Percentiles rank a stretch among this genome's conserved stretches.
Evolutionary conservation across 2,797 vertebrate species (phyloP).

Genomic region (Nyctalus aviator): DNA sequence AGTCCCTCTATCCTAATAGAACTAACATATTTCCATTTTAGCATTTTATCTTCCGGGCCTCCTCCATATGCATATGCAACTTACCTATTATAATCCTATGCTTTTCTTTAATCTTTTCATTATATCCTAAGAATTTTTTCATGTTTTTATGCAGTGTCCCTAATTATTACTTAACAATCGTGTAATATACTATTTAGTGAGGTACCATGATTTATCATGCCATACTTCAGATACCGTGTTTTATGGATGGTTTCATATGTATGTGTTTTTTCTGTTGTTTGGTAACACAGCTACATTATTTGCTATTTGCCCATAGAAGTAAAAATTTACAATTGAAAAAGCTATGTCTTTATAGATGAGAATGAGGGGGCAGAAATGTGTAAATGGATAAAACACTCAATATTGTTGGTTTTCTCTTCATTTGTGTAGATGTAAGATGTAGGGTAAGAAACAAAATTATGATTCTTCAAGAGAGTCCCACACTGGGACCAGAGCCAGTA

Average conservation of each 20-base stretch:
- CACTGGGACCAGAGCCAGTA: neutral
- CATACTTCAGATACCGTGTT: neutral
- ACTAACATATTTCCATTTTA: neutral
- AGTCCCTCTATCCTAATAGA: neutral
- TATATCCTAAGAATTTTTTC: conserved; percentile 28
- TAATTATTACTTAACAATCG: conserved; percentile 27
- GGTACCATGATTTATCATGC: neutral
- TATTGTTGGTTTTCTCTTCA: neutral
- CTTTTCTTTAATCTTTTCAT: conserved; percentile 46
- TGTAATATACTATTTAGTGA: neutral
- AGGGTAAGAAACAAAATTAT: neutral
- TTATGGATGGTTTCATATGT: neutral
- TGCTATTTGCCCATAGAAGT: neutral
- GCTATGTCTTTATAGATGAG: neutral
- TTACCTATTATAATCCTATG: neutral
- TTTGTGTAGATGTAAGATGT: neutral
- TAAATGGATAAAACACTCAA: neutral
- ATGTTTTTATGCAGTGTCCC: conserved; percentile 20
- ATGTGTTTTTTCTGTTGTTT: neutral
- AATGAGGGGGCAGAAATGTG: neutral
- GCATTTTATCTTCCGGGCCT: neutral
- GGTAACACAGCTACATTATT: neutral
- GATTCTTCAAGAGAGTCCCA: neutral
- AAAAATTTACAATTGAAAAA: conserved; percentile 25
- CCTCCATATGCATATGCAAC: neutral